phyloP scores from a whole-genome alignment of 2,797 vertebrate species.

The Erpetoichthys calabaricus region DNA sequence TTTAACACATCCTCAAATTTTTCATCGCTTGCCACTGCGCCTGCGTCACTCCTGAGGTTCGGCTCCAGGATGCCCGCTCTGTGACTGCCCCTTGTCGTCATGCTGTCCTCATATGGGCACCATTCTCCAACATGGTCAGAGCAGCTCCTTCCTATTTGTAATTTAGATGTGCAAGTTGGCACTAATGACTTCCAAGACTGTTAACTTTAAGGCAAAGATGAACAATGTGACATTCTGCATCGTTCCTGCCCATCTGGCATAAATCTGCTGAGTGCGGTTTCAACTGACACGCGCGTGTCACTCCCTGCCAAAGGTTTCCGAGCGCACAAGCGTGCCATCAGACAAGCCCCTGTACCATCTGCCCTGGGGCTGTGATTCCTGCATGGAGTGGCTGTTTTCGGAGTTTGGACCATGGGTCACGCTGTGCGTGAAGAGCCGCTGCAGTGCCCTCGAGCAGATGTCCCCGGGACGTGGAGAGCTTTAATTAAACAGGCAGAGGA shows the following conservation, averaged over 20 bases:
- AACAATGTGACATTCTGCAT: slow-evolving; percentile 14
- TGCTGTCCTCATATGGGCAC: too few species aligned
- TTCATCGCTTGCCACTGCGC: too few species aligned
- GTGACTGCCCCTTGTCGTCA: too few species aligned
- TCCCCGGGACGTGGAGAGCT: slow-evolving; percentile 6
- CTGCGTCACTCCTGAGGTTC: too few species aligned
- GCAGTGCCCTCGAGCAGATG: slow-evolving; percentile 28
- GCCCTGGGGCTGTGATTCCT: slow-evolving; percentile 29
- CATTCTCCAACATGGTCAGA: too few species aligned
- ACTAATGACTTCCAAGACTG: too few species aligned
- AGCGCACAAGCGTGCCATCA: slow-evolving; percentile 41
- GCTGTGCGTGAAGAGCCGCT: slow-evolving; percentile 28
- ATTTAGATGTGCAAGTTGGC: too few species aligned
- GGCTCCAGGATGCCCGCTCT: too few species aligned
- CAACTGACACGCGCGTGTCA: slow-evolving; percentile 31
- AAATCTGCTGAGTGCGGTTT: slow-evolving; percentile 34
- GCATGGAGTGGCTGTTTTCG: slow-evolving; percentile 10
- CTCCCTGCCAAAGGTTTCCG: slow-evolving; percentile 24
- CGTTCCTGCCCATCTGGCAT: slow-evolving; percentile 21
- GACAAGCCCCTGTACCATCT: slow-evolving; percentile 57
- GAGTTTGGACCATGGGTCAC: slow-evolving; percentile 40
- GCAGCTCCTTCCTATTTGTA: too few species aligned
- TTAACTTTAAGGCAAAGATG: too few species aligned
- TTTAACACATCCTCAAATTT: too few species aligned
- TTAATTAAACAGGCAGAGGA: slow-evolving; percentile 41